Evolutionary conservation across 2,888 invertebrate species (phyloP).

Genomic region (Tetragonula carbonaria): DNA sequence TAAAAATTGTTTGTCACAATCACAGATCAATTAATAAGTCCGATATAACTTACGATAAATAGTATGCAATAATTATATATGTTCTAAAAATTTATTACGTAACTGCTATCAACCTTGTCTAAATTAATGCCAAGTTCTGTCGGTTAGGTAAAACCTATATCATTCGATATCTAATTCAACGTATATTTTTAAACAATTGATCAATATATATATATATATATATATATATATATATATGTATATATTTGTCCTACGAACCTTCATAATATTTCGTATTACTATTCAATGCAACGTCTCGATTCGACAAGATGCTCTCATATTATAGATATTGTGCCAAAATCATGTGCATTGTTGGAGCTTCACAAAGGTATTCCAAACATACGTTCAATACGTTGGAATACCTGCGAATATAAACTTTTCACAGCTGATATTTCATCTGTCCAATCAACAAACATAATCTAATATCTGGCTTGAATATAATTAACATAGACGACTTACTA

Average conservation of each 20-base stretch:
- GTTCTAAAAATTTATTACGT: slow-evolving; percentile 50
- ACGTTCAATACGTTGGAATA: slow-evolving; percentile 33
- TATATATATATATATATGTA: no score
- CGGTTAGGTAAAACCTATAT: slow-evolving; percentile 37
- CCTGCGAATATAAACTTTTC: slow-evolving; percentile 6
- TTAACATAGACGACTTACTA: neutral
- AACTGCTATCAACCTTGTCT: slow-evolving; percentile 33
- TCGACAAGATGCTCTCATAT: slow-evolving; percentile 1
- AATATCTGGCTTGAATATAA: neutral
- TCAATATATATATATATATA: no score
- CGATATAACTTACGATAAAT: neutral
- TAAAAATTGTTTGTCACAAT: neutral
- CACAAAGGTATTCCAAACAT: slow-evolving; percentile 25
- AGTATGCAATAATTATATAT: neutral
- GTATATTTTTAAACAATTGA: neutral
- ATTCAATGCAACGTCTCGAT: slow-evolving; percentile 7
- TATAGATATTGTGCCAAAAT: slow-evolving; percentile 33
- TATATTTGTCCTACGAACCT: neutral
- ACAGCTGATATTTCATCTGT: neutral
- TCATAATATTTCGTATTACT: slow-evolving; percentile 4
- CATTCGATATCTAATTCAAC: slow-evolving; percentile 2
- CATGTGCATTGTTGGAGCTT: slow-evolving; percentile 38
- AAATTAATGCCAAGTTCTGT: slow-evolving; percentile 22
- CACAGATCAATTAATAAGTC: neutral
- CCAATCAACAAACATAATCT: neutral